Conservation (phyloP, 2,888 invertebrate genomes). For the Lasioglossum marginatum region DNA sequence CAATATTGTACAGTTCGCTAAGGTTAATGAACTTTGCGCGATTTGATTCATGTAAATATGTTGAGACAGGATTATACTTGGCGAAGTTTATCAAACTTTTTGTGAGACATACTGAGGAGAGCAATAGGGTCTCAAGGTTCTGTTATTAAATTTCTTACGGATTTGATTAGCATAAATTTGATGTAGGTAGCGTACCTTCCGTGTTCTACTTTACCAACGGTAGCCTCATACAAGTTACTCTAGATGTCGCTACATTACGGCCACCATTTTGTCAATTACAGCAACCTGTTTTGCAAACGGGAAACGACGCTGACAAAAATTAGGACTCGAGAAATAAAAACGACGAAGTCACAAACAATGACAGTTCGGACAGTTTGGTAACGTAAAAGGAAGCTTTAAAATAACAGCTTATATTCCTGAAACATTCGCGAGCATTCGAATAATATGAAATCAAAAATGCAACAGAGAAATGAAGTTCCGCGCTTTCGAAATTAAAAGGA, state of each 20-base stretch:
- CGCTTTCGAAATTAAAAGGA: background rate
- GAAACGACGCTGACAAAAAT: too few species aligned
- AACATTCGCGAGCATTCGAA: background rate
- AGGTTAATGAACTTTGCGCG: background rate
- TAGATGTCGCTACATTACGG: constrained; percentile 16
- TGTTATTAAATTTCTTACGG: background rate
- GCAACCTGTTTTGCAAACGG: background rate
- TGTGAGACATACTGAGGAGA: background rate
- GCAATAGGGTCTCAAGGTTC: background rate
- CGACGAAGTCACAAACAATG: too few species aligned
- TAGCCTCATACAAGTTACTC: background rate
- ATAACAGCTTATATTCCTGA: background rate
- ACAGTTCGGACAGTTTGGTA: background rate
- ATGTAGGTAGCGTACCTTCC: background rate
- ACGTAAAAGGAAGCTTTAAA: background rate
- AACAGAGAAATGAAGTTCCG: background rate
- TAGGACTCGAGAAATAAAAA: too few species aligned
- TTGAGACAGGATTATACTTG: too few species aligned
- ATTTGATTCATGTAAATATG: background rate
- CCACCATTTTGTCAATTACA: background rate
- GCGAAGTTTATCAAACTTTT: background rate
- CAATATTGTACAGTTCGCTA: too few species aligned
- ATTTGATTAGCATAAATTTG: background rate
- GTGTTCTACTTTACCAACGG: background rate
- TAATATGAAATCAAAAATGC: background rate